Conservation (phyloP, 37 sponge, comb jelly and placozoan genomes). For the Hormiphora californensis region DNA sequence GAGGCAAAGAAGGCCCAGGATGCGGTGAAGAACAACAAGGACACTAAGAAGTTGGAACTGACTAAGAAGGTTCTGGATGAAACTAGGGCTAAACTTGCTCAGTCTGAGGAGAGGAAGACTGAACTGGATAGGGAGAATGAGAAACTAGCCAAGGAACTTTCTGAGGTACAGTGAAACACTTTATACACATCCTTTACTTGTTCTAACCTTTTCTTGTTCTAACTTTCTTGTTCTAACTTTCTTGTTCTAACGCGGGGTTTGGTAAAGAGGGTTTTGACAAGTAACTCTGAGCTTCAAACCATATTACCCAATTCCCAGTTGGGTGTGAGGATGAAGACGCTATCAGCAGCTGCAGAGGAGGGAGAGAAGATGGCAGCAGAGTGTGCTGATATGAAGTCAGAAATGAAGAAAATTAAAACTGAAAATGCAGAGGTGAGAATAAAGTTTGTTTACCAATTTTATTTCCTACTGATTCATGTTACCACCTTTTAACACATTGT, state of each 20-base stretch:
- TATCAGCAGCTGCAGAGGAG: constrained; percentile 8
- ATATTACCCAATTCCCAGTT: too few species aligned
- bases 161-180: neutral
- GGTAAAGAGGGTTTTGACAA: too few species aligned
- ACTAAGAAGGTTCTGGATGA: constrained; percentile 46
- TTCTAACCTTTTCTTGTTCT: neutral
- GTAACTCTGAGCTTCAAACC: too few species aligned
- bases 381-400: constrained; percentile 37
- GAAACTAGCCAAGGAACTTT: neutral
- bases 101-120: constrained; percentile 1
- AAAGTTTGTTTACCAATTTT: neutral
- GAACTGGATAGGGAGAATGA: neutral
- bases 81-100: neutral
- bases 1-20: constrained; percentile 35
- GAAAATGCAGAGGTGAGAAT: constrained; percentile 52
- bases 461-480: neutral
- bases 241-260: too few species aligned
- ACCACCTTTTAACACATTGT: too few species aligned
- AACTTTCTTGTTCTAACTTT: neutral
- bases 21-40: constrained; percentile 29
- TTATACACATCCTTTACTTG: neutral
- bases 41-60: constrained; percentile 26
- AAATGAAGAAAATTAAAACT: neutral
- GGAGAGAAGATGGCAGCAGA: constrained; percentile 15
- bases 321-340: neutral